Base-by-base conservation (phyloP, 2,797 vertebrate genomes). In the Diglossa cyanea region DNA sequence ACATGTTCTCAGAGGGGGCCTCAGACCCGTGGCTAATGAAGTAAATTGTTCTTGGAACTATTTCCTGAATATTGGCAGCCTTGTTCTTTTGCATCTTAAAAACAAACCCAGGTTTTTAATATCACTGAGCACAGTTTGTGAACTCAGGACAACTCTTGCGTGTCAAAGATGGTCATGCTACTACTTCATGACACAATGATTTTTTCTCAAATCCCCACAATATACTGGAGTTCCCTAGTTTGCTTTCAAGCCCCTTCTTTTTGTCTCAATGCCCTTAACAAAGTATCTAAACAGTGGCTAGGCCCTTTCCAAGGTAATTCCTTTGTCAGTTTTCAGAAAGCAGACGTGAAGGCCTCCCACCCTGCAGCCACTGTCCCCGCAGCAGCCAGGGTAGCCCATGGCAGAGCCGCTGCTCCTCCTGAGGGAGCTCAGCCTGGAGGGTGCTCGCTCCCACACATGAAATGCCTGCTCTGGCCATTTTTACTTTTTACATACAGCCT, bases 1-100 rank as follows among this genome's bases (percentile, higher is more conserved):
- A 40, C 48, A 17, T 21, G 25, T 42, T 87, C 82, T 92, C 88
- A 92, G 6, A n/a, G 39, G 37, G 70, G 63, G 74, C 66, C 83
- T 84, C 77, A 70, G 67, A 68, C n/a, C 86, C 86, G 2, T 87
- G 77, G 63, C 80, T 95, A 92, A 94, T 71, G 74, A 82, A 76
- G 75, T 28, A 95, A 94, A 89, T 74, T 60, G 30, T 66, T 87
- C 89, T 63, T 82, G 86, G 92, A 92, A 85, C 30, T 10, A 4
- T 57, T 85, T 95, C 45, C 67, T 67, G 53, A 61, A 60, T 74
- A 60, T 47, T 92, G 74, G 86, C 90, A 94, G 67, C 33, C 61
- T 75, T 67, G 19, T 42, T 71, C 35, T 42, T 82, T 81, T 25
- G 16, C 6, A 5, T 68, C 35, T 88, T 87, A 45, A 66, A 90